A percentile compares a stretch with the other conserved stretches of the same genome.
These are phyloP conservation scores for Chitala chitala DNA, from an alignment of 2,113 vertebrate species.

Conservation along the genomic window DNA sequence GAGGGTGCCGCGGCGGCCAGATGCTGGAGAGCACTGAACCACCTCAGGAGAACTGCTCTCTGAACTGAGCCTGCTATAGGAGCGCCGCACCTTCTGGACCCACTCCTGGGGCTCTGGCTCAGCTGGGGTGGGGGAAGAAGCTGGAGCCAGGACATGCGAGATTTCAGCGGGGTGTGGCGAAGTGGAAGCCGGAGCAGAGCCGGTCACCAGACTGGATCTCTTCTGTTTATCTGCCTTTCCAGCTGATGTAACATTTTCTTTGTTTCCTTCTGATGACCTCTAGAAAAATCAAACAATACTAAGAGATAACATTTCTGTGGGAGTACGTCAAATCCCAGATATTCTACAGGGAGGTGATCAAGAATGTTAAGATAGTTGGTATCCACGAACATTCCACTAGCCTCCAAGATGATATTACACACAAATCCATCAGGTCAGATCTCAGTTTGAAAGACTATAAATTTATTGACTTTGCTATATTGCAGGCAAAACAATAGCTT, in stretches of 20 bases:
- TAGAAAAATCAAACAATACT: conserved; percentile 15
- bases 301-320: not conserved
- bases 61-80: conserved; percentile 69
- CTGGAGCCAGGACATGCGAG: conserved; percentile 51
- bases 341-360: too few relatives aligned
- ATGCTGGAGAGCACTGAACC: conserved; percentile 38
- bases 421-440: too few relatives aligned
- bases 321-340: too few relatives aligned
- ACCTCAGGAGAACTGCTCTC: conserved; percentile 48
- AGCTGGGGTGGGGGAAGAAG: conserved; percentile 23
- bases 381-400: too few relatives aligned
- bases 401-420: too few relatives aligned
- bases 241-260: conserved; percentile 51
- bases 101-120: conserved; percentile 48
- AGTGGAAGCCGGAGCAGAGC: not conserved
- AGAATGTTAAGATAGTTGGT: too few relatives aligned
- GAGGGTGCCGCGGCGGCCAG: conserved; percentile 39
- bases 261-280: conserved; percentile 45
- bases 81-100: conserved; percentile 75
- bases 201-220: conserved; percentile 37
- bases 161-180: conserved; percentile 38
- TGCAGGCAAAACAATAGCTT: too few relatives aligned
- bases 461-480: too few relatives aligned
- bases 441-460: too few relatives aligned
- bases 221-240: conserved; percentile 31